A percentile compares a stretch with the other conserved stretches of the same genome.
Conservation (phyloP, 2,113 vertebrate species). For the Microcebus lehilahytsara region DNA sequence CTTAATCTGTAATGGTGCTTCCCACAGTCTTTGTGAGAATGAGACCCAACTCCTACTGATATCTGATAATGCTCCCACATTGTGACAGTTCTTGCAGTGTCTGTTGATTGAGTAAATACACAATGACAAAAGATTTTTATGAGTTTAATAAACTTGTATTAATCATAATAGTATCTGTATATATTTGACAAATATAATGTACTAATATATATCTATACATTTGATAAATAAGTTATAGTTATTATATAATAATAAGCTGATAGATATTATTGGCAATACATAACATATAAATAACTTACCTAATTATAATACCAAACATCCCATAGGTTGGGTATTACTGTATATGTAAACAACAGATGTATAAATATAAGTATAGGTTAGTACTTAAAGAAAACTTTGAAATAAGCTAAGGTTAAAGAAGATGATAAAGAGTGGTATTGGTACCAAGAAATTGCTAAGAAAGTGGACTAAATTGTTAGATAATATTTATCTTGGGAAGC, state of each 20-base stretch:
- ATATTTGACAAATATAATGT: background rate
- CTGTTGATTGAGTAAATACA: background rate
- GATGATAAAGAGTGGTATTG: no score
- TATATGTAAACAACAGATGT: rapidly evolving
- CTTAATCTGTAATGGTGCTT: background rate
- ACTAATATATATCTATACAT: background rate
- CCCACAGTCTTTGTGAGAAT: background rate
- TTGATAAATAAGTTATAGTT: background rate
- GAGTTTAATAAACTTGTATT: background rate
- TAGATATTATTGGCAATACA: background rate
- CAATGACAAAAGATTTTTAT: background rate
- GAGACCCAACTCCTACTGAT: background rate
- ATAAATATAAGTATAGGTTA: background rate
- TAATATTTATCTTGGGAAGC: background rate
- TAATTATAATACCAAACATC: background rate
- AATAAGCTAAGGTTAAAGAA: background rate
- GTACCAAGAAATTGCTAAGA: no score
- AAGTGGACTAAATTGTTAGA: no score
- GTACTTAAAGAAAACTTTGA: background rate
- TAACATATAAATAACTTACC: background rate
- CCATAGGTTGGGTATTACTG: background rate
- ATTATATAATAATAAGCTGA: background rate
- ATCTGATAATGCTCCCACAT: background rate
- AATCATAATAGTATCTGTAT: background rate
- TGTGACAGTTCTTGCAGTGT: background rate